Evolutionary conservation across 2,888 invertebrate genomes (phyloP), one percentile per base, ranked within the genome.

Genomic region (Patella ulyssiponensis): DNA sequence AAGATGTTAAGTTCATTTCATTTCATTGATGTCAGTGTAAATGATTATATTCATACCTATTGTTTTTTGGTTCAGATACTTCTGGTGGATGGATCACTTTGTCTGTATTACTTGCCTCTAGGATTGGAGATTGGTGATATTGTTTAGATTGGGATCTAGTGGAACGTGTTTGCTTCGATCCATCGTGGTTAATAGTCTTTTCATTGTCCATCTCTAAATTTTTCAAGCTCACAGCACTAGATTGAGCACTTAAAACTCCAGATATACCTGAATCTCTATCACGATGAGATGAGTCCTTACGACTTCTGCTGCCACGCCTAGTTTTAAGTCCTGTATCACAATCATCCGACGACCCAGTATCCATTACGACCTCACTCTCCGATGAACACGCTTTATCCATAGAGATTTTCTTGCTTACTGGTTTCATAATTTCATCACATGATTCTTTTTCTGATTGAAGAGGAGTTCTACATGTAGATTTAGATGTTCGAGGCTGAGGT

Each of bases 241-340:
- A 70, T 56, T 76, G 76, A 56, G 73, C 72, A 73, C 76, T 76
- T n/a, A 76, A 33, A 56, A 76, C 73, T 44, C 76, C 76, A n/a
- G 76, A 76, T 44, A 72, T 72, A 23, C 71, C 58, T 71, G 71
- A 53, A 27, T 64, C 70, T 76, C 64, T 33, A 23, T 64, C 44
- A 7, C 44, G 44, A 44, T 44, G 44, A 7, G 44, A 9, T 44
- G 44, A 44, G 44, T 44, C 44, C 9, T 44, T 44, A 9, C 9
- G 44, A 44, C 44, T 0, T 44, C 9, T 44, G 9, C 44, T 44
- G 44, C 44, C 44, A 44, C 44, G 44, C 9, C 44, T 44, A 44
- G 44, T 44, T 9, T 44, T 44, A 44, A 44, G 44, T 44, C 44
- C 44, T 44, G 44, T 44, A 44, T 44, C 44, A 44, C 44, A 44